These are phyloP conservation scores for Ellobius talpinus DNA, from an alignment of 2,113 vertebrate species.

Conservation along the genomic window DNA sequence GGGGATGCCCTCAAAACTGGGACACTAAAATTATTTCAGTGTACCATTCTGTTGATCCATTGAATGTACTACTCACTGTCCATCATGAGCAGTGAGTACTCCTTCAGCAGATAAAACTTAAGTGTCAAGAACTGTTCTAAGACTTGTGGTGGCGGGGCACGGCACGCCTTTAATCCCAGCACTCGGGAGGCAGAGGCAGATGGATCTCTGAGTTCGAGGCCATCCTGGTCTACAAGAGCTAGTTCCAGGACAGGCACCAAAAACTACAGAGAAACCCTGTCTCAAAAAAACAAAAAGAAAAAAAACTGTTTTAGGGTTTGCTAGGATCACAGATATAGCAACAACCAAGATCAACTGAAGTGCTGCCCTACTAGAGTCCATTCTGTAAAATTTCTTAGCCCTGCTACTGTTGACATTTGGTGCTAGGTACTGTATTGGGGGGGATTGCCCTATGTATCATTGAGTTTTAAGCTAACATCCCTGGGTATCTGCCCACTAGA, in stretches of 20 bases:
- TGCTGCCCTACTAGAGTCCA: neutral
- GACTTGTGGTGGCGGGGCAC: no score
- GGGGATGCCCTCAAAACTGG: neutral
- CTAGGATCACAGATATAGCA: neutral
- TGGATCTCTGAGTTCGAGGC: no score
- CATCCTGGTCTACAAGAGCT: no score
- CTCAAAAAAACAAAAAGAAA: no score
- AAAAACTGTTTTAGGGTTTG: neutral
- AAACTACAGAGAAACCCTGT: no score
- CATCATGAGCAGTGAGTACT: neutral
- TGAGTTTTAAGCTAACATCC: neutral
- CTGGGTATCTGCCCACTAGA: neutral
- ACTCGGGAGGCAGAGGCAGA: no score
- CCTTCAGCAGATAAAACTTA: neutral
- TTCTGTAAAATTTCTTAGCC: neutral
- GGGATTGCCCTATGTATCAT: neutral
- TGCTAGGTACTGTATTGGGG: neutral
- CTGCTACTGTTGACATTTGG: neutral
- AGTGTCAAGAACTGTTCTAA: neutral
- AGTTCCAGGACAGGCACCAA: no score
- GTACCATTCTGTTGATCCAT: neutral
- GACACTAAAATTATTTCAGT: conserved; percentile 2
- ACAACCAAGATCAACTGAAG: neutral
- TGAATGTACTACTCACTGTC: neutral
- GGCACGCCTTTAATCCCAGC: no score